Percentiles rank a stretch among this genome's conserved stretches.
phyloP scores from a whole-genome alignment of 92 coral and sea anemone genomes.

The Siderastrea radians region DNA sequence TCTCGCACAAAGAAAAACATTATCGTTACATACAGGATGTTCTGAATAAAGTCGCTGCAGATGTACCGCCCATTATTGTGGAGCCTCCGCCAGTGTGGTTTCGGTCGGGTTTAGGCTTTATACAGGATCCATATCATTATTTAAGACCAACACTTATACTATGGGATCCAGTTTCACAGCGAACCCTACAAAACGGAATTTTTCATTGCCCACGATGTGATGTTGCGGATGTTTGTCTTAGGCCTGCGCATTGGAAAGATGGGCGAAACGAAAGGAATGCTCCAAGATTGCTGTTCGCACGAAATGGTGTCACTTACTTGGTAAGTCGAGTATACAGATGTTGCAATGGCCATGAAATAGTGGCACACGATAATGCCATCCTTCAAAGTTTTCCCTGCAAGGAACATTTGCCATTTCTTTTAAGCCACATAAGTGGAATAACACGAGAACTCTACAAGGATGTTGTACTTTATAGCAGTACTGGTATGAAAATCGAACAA shows the following conservation, averaged over 20 bases:
- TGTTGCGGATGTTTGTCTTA: slow-evolving; percentile 15
- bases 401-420: slow-evolving; percentile 39
- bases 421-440: slow-evolving; percentile 42
- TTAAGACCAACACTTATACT: slow-evolving; percentile 2
- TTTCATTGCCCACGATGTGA: slow-evolving; percentile 48
- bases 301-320: slow-evolving; percentile 29
- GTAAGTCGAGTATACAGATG: slow-evolving; percentile 62
- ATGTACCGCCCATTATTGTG: slow-evolving; percentile 32
- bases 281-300: slow-evolving; percentile 19
- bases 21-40: slow-evolving; percentile 50
- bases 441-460: slow-evolving; percentile 49
- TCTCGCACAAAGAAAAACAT: slow-evolving; percentile 54
- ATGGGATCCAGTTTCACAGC: slow-evolving; percentile 56
- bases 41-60: slow-evolving; percentile 18
- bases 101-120: neutral
- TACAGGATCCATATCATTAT: slow-evolving; percentile 47
- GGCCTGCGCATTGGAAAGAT: slow-evolving; percentile 69
- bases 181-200: slow-evolving; percentile 24
- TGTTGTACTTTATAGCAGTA: slow-evolving; percentile 10
- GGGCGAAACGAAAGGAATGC: slow-evolving; percentile 42
- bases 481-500: slow-evolving; percentile 34
- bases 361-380: slow-evolving; percentile 42
- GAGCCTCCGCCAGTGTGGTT: slow-evolving; percentile 59
- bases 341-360: slow-evolving; percentile 31
- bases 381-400: slow-evolving; percentile 21